Conservation (phyloP, 1,140 invertebrate species). For the Anastatus disparis region DNA sequence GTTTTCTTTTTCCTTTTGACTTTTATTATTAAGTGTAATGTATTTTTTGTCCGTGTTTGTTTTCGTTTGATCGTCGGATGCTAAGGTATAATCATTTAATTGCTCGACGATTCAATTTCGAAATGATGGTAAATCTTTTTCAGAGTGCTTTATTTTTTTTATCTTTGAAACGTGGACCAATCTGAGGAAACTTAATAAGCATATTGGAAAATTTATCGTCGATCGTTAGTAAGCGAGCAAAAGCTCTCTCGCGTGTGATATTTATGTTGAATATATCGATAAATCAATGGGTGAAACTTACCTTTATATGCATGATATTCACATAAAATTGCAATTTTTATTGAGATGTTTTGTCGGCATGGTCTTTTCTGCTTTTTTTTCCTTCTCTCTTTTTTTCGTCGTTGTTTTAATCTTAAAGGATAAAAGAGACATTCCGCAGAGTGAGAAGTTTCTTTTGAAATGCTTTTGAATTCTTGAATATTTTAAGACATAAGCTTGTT, state of each 20-base stretch:
- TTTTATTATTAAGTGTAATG: neutral
- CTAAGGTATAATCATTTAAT: slow-evolving; percentile 43
- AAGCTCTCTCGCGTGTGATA: neutral
- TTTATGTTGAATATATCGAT: neutral
- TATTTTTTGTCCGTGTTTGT: neutral
- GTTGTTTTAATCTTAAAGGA: too few relatives aligned
- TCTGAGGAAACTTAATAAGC: slow-evolving; percentile 25
- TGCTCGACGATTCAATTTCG: slow-evolving; percentile 43
- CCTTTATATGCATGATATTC: slow-evolving; percentile 12
- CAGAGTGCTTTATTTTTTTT: too few relatives aligned
- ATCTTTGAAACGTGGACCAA: too few relatives aligned
- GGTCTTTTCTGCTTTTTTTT: too few relatives aligned
- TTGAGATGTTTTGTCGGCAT: slow-evolving; percentile 6
- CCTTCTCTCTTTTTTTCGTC: too few relatives aligned
- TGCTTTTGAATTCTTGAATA: too few relatives aligned
- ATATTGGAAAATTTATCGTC: slow-evolving; percentile 28
- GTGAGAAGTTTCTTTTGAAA: too few relatives aligned
- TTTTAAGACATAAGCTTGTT: too few relatives aligned
- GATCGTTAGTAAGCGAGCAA: neutral
- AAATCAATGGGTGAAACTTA: slow-evolving; percentile 17
- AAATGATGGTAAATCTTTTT: slow-evolving; percentile 17
- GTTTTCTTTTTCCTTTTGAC: neutral
- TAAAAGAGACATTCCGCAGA: too few relatives aligned
- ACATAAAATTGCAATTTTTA: slow-evolving; percentile 19
- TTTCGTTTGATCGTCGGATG: neutral